Evolutionary conservation across 2,113 vertebrate genomes (phyloP), one percentile per base, ranked within the genome.

Genomic region (Mus pahari): DNA sequence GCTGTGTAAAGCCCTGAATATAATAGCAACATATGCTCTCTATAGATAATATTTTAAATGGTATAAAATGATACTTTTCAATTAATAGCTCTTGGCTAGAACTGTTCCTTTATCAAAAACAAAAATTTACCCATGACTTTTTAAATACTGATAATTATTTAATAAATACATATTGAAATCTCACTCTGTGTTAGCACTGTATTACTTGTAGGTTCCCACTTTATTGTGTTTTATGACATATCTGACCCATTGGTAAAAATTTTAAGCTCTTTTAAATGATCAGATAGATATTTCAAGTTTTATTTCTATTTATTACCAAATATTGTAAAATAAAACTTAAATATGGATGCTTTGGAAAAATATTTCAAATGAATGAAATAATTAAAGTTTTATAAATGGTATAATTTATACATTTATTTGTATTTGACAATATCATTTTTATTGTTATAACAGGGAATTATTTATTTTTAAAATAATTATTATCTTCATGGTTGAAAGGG

Each of bases 301-400:
- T 87, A 62, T 62, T 20, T 81, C 3, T 77, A 62, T 92, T 79
- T 88, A 62, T 60, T 86, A 77, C 5, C 39, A 13, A 19, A 26
- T 60, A 88, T 71, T 22, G 2, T 55, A 94, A 94, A 96, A 84
- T n/a, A 14, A 96, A 93, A 79, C 31, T 66, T 81, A 92, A 90
- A 81, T 74, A 79, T 79, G 71, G 28, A 58, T 19, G 11, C 2
- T 89, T 84, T 26, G 39, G 75, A 73, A 94, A 96, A 92, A 33
- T 64, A 84, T 73, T 83, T 91, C 60, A 58, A 95, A 73, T 84
- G 94, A 11, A 66, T 78, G 58, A 87, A 22, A 19, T 91, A 86
- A 88, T 90, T 88, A 64, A 95, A 91, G 88, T 62, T 86, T 33
- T 60, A 53, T 50, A 75, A 92, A 71, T 55, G 17, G n/a, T 45